Conservation (phyloP, 2,113 vertebrate species). For the Passer domesticus region DNA sequence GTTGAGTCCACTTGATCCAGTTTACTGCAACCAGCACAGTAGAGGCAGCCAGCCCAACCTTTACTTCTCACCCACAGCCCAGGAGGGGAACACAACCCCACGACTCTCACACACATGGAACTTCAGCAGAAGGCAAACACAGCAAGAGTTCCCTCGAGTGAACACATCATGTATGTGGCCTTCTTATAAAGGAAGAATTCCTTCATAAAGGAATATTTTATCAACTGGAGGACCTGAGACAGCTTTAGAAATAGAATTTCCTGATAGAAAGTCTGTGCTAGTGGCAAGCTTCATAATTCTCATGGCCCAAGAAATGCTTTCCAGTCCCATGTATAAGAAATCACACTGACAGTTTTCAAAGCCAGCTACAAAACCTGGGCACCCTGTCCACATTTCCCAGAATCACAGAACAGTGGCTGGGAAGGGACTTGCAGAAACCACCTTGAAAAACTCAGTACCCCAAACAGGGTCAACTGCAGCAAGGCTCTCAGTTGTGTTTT, state of each 20-base stretch:
- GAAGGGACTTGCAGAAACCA: background rate
- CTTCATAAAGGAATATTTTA: background rate
- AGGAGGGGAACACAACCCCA: background rate
- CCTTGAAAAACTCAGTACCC: background rate
- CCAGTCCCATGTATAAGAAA: background rate
- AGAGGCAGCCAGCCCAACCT: background rate
- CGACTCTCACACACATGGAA: background rate
- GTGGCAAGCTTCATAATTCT: background rate
- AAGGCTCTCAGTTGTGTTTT: background rate
- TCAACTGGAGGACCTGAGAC: background rate
- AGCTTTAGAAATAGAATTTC: background rate
- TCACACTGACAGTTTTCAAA: background rate
- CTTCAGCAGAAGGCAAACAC: background rate
- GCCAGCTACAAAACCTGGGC: background rate
- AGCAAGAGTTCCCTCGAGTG: background rate
- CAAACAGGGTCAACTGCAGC: background rate
- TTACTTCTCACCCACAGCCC: background rate
- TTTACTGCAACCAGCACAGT: background rate
- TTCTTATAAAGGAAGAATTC: background rate
- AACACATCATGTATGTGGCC: accelerated
- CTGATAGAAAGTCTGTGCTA: background rate
- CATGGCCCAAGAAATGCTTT: background rate
- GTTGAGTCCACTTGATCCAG: background rate
- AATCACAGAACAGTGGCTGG: background rate
- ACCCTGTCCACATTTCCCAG: background rate